phyloP scores from a whole-genome alignment of 2,797 vertebrate species.

The Heterohyrax brucei region DNA sequence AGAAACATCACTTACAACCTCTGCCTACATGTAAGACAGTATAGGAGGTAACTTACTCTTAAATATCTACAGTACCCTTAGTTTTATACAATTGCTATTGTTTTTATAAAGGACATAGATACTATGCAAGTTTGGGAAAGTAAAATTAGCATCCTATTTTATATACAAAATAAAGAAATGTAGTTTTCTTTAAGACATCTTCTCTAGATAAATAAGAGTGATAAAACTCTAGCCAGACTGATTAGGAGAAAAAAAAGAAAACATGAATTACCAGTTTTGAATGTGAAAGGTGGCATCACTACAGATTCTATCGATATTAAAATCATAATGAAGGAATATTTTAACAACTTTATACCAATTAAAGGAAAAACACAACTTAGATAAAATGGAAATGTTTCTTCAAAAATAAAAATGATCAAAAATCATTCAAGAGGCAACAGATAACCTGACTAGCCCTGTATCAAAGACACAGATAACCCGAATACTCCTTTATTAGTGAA shows the following conservation, averaged over 20 bases:
- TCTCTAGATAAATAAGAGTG: background rate
- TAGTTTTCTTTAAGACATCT: background rate
- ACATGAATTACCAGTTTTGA: background rate
- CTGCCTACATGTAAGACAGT: background rate
- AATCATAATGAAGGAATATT: conserved; percentile 9
- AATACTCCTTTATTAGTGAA: background rate
- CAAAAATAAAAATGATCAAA: background rate
- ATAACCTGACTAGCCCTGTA: background rate
- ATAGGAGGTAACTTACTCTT: background rate
- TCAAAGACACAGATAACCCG: background rate
- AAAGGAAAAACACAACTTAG: background rate
- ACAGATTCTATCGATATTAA: background rate
- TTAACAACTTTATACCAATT: background rate
- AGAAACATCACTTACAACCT: background rate
- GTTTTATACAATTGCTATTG: background rate
- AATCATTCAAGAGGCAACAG: conserved; percentile 15
- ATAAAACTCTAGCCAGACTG: background rate
- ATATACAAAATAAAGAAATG: background rate
- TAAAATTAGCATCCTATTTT: background rate
- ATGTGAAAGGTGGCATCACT: background rate
- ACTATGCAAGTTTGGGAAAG: background rate
- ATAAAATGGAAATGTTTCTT: background rate
- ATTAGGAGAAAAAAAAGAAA: background rate
- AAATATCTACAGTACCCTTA: background rate
- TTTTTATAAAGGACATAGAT: conserved; percentile 46